A percentile compares a stretch with the other conserved stretches of the same genome.
These are phyloP conservation scores for Heliconius nattereri DNA, from an alignment of 1,140 invertebrate species.

Conservation along the genomic window DNA sequence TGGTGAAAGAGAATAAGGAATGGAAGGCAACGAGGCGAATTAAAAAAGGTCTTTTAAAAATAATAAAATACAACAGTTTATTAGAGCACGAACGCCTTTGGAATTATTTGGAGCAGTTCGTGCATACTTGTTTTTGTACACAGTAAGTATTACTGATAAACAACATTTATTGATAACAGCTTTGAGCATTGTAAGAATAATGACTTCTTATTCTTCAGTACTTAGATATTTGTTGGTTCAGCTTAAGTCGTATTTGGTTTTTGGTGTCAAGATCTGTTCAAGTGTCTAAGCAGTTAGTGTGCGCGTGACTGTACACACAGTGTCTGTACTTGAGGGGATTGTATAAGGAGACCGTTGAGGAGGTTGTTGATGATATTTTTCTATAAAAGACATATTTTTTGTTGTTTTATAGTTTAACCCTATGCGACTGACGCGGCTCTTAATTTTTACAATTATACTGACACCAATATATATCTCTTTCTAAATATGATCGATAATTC, in stretches of 20 bases:
- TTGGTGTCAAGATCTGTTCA: no score
- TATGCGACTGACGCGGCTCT: no score
- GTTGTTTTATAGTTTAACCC: no score
- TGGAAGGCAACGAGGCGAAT: slow-evolving; percentile 21
- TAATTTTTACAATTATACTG: no score
- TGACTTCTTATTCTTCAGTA: not conserved
- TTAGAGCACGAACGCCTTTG: slow-evolving; percentile 27
- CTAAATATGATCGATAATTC: no score
- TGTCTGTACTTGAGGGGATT: no score
- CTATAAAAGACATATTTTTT: no score
- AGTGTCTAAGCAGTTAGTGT: no score
- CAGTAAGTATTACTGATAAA: slow-evolving; percentile 5
- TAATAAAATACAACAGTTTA: slow-evolving; percentile 29
- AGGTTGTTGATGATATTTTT: no score
- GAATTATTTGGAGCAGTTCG: slow-evolving; percentile 21
- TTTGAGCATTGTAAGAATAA: not conserved
- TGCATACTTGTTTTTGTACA: slow-evolving; percentile 17
- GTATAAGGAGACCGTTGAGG: no score
- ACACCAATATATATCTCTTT: no score
- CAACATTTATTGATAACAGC: not conserved
- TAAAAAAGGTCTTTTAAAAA: slow-evolving; percentile 24
- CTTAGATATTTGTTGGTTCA: not conserved
- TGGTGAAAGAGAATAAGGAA: slow-evolving; percentile 27
- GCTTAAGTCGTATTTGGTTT: not conserved
- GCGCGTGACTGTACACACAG: no score